Evolutionary conservation across 2,797 vertebrate genomes (phyloP).

Genomic region (Zenarchopterus dispar): DNA sequence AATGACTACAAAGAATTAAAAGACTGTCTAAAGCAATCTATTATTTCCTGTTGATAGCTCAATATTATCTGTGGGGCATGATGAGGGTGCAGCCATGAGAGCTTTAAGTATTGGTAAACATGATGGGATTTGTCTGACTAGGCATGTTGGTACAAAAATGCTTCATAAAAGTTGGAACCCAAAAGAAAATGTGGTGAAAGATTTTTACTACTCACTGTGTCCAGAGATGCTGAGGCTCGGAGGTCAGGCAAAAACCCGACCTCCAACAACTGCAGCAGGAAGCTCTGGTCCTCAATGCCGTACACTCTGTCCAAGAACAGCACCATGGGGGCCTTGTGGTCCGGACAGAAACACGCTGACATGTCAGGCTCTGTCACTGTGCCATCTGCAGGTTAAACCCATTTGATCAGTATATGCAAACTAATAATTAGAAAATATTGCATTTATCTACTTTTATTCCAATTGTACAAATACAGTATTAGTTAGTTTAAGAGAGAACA

Average conservation of each 20-base stretch:
- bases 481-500: neutral
- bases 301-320: slow-evolving; percentile 98
- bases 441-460: neutral
- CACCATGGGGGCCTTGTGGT: slow-evolving; percentile 98
- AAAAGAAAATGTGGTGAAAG: neutral
- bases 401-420: neutral
- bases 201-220: slow-evolving; percentile 85
- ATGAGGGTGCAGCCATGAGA: too few species aligned
- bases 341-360: slow-evolving; percentile 95
- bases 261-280: slow-evolving; percentile 94
- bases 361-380: slow-evolving; percentile 93
- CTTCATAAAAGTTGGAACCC: too few species aligned
- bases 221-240: slow-evolving; percentile 91
- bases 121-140: too few species aligned
- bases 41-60: too few species aligned
- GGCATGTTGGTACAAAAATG: too few species aligned
- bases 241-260: slow-evolving; percentile 98
- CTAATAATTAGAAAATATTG: neutral
- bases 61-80: too few species aligned
- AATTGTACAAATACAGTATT: too few species aligned
- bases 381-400: slow-evolving; percentile 84
- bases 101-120: too few species aligned
- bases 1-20: too few species aligned
- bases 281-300: slow-evolving; percentile 94
- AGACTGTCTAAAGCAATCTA: neutral